These are phyloP conservation scores for Etia nguti DNA, from an alignment of 2,113 vertebrate genomes.

Conservation along the genomic window DNA sequence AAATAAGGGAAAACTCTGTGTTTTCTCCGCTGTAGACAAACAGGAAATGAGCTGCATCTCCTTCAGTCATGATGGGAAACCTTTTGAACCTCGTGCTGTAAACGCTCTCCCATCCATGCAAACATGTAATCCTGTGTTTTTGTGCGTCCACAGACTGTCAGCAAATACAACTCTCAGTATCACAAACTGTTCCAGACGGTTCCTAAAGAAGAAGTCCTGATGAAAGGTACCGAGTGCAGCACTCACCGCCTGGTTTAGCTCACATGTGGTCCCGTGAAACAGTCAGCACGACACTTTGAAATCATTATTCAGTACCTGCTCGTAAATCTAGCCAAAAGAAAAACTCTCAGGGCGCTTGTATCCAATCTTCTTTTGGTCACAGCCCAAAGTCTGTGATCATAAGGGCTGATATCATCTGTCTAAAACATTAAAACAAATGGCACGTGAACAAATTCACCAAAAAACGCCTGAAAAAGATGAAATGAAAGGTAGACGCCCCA, in stretches of 20 bases:
- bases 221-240: constrained; percentile 82
- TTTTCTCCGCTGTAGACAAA: background rate
- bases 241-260: background rate
- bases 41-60: background rate
- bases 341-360: background rate
- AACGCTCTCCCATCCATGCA: background rate
- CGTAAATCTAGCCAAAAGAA: background rate
- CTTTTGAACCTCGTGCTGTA: background rate
- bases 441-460: background rate
- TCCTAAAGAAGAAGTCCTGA: constrained; percentile 86
- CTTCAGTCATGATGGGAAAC: background rate
- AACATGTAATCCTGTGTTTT: constrained; percentile 51
- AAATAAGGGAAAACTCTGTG: background rate
- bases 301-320: fast-evolving
- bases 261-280: fast-evolving
- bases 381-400: background rate
- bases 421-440: background rate
- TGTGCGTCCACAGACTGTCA: constrained; percentile 77
- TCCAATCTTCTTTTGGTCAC: background rate
- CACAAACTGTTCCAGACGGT: constrained; percentile 95
- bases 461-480: background rate
- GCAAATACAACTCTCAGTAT: constrained; percentile 96
- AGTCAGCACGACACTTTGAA: background rate
- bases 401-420: too few relatives aligned
- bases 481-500: fast-evolving